Evolutionary conservation across 92 coral and sea anemone species (phyloP), one percentile per base, ranked within the genome.

Genomic region (Virgularia gustaviana): DNA sequence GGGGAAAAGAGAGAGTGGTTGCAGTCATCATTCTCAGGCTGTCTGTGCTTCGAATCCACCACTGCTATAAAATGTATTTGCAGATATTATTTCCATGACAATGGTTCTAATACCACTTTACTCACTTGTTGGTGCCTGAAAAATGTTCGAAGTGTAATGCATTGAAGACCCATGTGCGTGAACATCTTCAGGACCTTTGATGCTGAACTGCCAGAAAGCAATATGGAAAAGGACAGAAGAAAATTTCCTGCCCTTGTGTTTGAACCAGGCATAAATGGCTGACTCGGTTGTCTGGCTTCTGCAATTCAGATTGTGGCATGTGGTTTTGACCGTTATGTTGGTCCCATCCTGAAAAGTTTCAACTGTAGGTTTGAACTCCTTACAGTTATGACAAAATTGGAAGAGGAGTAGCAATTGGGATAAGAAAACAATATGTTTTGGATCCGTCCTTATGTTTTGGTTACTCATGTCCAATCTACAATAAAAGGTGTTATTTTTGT

Each of bases 221-320:
- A 19, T 15, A 47, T 25, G 15, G 55, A 19, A 19, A 47, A 25
- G 22, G 55, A 25, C 22, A 47, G 22, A 19, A 47, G 55, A 47
- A 47, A 47, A 47, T 47, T 47, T 19, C 55, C 55, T 15, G 55
- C 55, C 15, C 22, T 19, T 4, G 22, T 47, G 22, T 15, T 15
- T 19, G 55, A 47, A 47, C 55, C 55, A 47, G 55, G 55, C 20
- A 47, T 19, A 25, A 47, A 47, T 47, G 55, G 55, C 22, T 47
- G 55, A 54, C 83, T 78, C 15, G 15, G 55, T 25, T 25, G 22
- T 15, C 20, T 47, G 55, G 55, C 15, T 25, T 47, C 55, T 47
- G 55, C 55, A 47, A 25, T 47, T 25, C 15, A 47, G 20, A 47
- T 47, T 47, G 7, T 47, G 55, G 55, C 55, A 47, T 15, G 20